Percentiles rank a stretch among this genome's conserved stretches.
Evolutionary conservation across 2,888 invertebrate genomes (phyloP).

Genomic region (Hesperia comma): DNA sequence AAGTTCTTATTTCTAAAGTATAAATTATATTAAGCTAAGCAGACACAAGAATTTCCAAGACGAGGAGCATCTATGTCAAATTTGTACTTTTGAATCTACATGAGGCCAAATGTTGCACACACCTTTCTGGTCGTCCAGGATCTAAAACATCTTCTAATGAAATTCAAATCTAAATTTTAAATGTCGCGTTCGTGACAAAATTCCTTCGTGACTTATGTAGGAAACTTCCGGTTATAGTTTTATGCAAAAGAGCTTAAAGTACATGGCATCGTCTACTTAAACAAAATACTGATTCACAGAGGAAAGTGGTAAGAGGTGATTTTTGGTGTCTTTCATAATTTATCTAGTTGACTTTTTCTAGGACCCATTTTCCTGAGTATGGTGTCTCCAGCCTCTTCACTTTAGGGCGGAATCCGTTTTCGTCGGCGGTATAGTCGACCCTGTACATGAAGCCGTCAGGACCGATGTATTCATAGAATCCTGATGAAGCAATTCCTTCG

Average conservation of each 20-base stretch:
- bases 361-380: constrained; percentile 78
- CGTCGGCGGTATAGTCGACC: constrained; percentile 81
- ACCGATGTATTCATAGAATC: constrained; percentile 82
- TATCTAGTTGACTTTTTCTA: constrained; percentile 72
- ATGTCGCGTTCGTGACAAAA: constrained; percentile 68
- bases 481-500: constrained; percentile 78
- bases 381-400: constrained; percentile 76
- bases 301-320: constrained; percentile 50
- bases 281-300: constrained; percentile 73
- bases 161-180: constrained; percentile 50
- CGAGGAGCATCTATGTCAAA: constrained; percentile 49
- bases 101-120: constrained; percentile 23
- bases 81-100: constrained; percentile 48
- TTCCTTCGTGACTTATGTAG: constrained; percentile 52
- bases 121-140: constrained; percentile 10
- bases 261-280: constrained; percentile 56
- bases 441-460: constrained; percentile 81
- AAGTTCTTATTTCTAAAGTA: constrained; percentile 68
- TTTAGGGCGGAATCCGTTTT: constrained; percentile 79
- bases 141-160: constrained; percentile 16
- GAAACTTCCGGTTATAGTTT: constrained; percentile 37
- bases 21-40: constrained; percentile 72
- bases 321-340: constrained; percentile 43
- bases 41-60: constrained; percentile 55
- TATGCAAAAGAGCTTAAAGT: constrained; percentile 40